Evolutionary conservation across 2,797 vertebrate genomes (phyloP).

Genomic region (Catharus ustulatus): DNA sequence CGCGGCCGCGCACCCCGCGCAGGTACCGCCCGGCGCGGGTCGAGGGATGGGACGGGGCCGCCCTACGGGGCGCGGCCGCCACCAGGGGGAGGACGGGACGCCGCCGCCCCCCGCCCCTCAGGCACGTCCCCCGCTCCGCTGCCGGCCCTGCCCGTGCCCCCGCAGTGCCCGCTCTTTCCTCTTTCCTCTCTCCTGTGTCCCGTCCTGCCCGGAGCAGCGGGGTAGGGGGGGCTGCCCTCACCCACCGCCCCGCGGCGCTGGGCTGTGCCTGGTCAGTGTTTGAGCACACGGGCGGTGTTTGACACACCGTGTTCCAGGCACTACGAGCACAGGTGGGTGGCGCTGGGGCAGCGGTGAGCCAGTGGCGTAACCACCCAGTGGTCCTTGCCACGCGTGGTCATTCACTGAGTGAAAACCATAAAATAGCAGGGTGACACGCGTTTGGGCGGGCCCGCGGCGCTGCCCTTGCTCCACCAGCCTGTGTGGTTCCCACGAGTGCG

Average conservation of each 20-base stretch:
- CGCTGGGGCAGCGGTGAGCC: background rate
- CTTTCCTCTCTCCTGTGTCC: background rate
- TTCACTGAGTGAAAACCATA: background rate
- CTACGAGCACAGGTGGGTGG: background rate
- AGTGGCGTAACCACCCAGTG: background rate
- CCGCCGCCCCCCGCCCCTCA: background rate
- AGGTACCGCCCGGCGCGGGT: slow-evolving; percentile 75
- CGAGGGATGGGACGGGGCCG: background rate
- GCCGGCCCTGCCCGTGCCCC: too few species aligned
- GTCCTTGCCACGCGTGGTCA: accelerated
- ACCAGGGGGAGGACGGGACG: background rate
- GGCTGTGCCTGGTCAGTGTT: too few species aligned
- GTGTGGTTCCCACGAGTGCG: accelerated
- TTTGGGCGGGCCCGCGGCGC: accelerated
- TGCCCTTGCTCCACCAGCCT: accelerated
- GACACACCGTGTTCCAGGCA: background rate
- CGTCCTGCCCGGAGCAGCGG: too few species aligned
- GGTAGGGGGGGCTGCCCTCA: accelerated
- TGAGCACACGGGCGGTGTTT: background rate
- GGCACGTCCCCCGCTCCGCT: background rate
- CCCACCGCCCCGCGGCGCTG: background rate
- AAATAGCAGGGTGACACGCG: background rate
- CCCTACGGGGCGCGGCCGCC: background rate
- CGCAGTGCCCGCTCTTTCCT: accelerated
- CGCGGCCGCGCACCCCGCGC: slow-evolving; percentile 74